Evolutionary conservation across 2,113 vertebrate species (phyloP).

Genomic region (Peromyscus maniculatus): DNA sequence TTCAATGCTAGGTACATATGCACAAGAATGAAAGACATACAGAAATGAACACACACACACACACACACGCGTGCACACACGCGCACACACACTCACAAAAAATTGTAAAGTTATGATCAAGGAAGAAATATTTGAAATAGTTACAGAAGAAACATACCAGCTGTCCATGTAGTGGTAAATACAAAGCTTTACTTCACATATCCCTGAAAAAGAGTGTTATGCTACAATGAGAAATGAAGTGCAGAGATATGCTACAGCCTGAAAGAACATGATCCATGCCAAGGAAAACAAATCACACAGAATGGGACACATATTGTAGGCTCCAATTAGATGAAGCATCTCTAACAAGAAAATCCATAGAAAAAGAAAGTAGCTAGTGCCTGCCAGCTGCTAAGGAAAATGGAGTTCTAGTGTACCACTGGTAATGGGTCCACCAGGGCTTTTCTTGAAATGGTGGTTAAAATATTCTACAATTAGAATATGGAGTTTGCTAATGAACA

Average conservation of each 20-base stretch:
- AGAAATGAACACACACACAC: not conserved
- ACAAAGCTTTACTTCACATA: not conserved
- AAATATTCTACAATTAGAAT: not conserved
- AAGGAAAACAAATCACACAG: not conserved
- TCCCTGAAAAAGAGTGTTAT: not conserved
- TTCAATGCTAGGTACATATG: not conserved
- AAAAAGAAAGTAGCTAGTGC: not conserved
- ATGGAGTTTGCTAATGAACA: not conserved
- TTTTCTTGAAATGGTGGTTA: not conserved
- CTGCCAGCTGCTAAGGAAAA: not conserved
- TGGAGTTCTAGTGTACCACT: not conserved
- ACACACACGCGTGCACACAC: not conserved
- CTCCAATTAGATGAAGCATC: not conserved
- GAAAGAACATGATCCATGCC: not conserved
- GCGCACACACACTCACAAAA: not conserved
- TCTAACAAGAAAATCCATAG: not conserved
- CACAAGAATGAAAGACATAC: not conserved
- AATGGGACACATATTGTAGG: not conserved
- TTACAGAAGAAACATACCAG: not conserved
- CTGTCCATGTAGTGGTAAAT: not conserved
- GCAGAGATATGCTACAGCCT: not conserved
- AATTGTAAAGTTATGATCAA: not conserved
- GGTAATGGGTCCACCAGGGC: not conserved
- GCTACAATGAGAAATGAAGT: not conserved
- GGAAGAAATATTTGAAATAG: not conserved